Base-by-base conservation (phyloP, 2,113 vertebrate genomes). In the Athene cunicularia region DNA sequence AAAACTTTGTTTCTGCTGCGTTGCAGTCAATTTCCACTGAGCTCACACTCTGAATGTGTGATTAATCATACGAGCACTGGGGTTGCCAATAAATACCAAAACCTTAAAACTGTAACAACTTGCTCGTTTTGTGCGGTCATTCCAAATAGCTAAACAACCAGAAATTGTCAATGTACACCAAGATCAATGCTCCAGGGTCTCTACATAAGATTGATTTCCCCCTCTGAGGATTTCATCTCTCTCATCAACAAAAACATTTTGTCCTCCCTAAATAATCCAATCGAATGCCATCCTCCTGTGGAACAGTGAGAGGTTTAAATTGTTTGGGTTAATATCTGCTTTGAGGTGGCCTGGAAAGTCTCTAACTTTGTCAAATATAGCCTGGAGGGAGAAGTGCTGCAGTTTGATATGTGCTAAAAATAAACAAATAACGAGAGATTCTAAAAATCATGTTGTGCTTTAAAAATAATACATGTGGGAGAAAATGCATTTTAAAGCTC, bases 211-310 rank as follows among this genome's bases (percentile, higher is more conserved):
- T 99, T 98, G 99, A 99, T 99, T 98, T 98, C 98, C 79, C 97
- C 98, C 98, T 99, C 98, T 81, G 96, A 98, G 98, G 99, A 98
- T 98, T 99, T 98, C 98, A 96, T 98, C 97, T 92, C 82, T 97
- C 98, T 98, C 98, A 98, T 99, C 99, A 98, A 99, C 98, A 98
- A 98, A 98, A 98, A 98, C 98, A 97, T 98, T 98, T 98, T 98
- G 98, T 99, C 98, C 98, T 98, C 97, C 98, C 98, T 98, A 98
- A 98, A 98, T 98, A 98, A 99, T 98, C 97, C 74, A 98, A 98
- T 98, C 98, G 98, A 98, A 98, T 95, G 95, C 91, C 92, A 97
- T 97, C 95, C 89, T 98, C 96, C 96, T 79, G 67, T 83, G 80
- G 94, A 98, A 96, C 97, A 72, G 64, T 47, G 41, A 68, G 53